Evolutionary conservation across 1,140 invertebrate genomes (phyloP), one percentile per base, ranked within the genome.

Genomic region (Drosophila kepulauana): DNA sequence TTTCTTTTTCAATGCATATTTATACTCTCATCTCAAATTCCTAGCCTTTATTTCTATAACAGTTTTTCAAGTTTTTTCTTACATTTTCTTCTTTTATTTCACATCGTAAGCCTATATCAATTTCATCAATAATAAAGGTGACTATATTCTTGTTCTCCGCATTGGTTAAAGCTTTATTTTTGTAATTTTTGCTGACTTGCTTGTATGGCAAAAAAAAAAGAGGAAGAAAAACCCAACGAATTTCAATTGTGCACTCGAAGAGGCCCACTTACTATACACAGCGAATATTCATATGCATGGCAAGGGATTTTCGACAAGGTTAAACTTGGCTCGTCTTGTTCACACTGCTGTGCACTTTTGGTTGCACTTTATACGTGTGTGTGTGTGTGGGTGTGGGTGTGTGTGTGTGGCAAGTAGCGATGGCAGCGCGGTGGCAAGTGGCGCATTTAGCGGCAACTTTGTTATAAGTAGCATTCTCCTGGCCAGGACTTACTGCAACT

Each of bases 401-500:
- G n/a, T 13, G 11, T 43, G 41, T 43, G n/a, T 43, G 4, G n/a
- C 41, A 13, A 43, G 41, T 13, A 13, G 41, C 41, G n/a, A 43
- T n/a, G n/a, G 11, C 28, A 46, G 43, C 28, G 43, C 15, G 51
- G 6, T 56, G 49, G 41, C 56, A 69, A 74, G 72, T 75, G 65
- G 30, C 41, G 33, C 51, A 69, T 69, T 74, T 69, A 74, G 56
- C 58, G 65, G 72, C 57, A 75, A 63, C 58, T 68, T 69, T 69
- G 65, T 54, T 58, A n/a, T 57, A 38, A 75, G 61, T 52, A 71
- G 67, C 59, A 5, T 25, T 13, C 38, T 56, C 56, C 30, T 13
- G 20, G 10, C 11, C 41, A 52, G 20, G 43, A 57, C 41, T 64
- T 56, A 13, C 38, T 71, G 59, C 30, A 67, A 30, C 25, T 20